Conservation (phyloP, 2,888 invertebrate genomes). For the Apodemia duryi region DNA sequence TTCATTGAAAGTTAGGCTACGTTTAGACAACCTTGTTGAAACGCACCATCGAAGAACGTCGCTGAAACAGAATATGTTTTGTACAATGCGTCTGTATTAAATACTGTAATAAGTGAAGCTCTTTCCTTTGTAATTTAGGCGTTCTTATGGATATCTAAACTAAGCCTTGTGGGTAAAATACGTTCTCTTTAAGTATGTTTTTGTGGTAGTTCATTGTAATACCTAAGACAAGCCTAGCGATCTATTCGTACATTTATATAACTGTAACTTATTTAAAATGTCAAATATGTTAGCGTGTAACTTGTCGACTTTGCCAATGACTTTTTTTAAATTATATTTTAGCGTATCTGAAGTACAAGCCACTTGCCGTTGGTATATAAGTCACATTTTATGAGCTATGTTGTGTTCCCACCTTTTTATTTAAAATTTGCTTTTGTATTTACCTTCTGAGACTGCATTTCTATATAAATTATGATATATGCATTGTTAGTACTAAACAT, state of each 20-base stretch:
- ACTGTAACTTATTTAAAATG: conserved; percentile 14
- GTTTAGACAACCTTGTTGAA: neutral
- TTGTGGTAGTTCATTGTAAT: conserved; percentile 16
- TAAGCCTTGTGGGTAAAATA: conserved; percentile 5
- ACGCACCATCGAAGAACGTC: neutral
- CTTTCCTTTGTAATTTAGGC: neutral
- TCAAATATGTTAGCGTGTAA: conserved; percentile 16
- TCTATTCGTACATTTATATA: conserved; percentile 15
- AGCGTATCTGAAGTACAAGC: conserved; percentile 13
- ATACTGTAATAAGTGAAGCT: neutral
- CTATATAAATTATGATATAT: conserved; percentile 5
- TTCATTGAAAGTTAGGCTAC: conserved; percentile 1
- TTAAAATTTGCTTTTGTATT: conserved; percentile 10
- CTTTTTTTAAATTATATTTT: conserved; percentile 10
- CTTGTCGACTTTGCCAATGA: conserved; percentile 15
- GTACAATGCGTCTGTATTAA: neutral
- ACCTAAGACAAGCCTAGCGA: conserved; percentile 16
- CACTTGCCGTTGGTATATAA: conserved; percentile 12
- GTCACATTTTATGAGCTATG: conserved; percentile 14
- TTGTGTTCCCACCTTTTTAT: conserved; percentile 10
- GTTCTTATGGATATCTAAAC: conserved; percentile 8
- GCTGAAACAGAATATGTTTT: neutral
- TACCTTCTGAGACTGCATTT: conserved; percentile 12
- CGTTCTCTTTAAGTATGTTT: conserved; percentile 11
- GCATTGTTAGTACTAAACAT: neutral